A percentile compares a stretch with the other conserved stretches of the same genome.
Evolutionary conservation across 1,140 invertebrate genomes (phyloP).

Genomic region (Cataglyphis hispanica): DNA sequence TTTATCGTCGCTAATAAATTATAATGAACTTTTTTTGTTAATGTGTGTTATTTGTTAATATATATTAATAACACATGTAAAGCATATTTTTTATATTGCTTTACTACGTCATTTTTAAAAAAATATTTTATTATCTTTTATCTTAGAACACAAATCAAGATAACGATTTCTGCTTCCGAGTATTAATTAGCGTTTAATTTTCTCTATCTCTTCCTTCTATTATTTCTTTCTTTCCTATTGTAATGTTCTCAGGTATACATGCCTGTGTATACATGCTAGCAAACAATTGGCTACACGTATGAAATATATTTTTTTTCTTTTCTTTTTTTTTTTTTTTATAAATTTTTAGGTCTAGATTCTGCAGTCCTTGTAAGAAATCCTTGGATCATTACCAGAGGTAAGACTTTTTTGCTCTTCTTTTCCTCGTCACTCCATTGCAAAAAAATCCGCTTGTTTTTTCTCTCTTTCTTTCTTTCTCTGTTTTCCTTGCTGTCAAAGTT

Average conservation of each 20-base stretch:
- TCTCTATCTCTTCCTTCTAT: background rate
- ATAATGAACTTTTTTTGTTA: no score
- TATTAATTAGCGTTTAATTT: constrained; percentile 43
- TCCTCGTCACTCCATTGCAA: no score
- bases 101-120: background rate
- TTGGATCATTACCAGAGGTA: constrained; percentile 82
- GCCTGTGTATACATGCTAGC: constrained; percentile 45
- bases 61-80: background rate
- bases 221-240: constrained; percentile 39
- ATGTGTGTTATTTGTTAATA: no score
- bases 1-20: no score
- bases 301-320: constrained; percentile 72
- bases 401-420: constrained; percentile 65
- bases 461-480: background rate
- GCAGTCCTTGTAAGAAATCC: constrained; percentile 78
- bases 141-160: background rate
- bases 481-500: constrained; percentile 9
- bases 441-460: background rate
- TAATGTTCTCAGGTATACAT: constrained; percentile 31
- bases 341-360: constrained; percentile 83
- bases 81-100: background rate
- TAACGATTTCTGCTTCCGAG: constrained; percentile 10
- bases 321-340: constrained; percentile 60
- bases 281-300: constrained; percentile 73
- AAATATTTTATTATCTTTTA: constrained; percentile 6